phyloP scores from a whole-genome alignment of 2,113 vertebrate genomes.

The Egretta garzetta region DNA sequence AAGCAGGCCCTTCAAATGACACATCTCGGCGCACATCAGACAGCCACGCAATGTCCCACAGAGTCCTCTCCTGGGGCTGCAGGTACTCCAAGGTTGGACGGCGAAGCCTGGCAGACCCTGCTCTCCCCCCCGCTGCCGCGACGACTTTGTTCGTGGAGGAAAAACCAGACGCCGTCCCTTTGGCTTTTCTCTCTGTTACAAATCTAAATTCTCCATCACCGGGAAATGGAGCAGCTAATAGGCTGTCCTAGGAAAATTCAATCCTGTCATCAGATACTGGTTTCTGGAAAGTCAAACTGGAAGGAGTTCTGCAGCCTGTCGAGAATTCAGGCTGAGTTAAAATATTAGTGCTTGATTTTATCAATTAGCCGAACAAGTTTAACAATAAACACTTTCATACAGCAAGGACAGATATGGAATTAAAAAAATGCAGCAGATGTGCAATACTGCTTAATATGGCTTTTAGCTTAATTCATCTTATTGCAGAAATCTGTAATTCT shows the following conservation, averaged over 20 bases:
- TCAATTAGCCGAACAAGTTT: not conserved
- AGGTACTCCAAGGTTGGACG: not conserved
- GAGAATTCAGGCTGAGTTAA: not conserved
- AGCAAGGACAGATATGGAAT: not conserved
- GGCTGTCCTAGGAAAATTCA: not conserved
- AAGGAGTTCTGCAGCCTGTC: not conserved
- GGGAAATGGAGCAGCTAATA: not conserved
- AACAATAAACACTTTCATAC: not conserved
- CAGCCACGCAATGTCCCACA: not conserved
- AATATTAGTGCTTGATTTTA: not conserved
- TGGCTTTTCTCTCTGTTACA: not conserved
- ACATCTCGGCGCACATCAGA: not conserved
- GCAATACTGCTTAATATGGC: slow-evolving; percentile 30
- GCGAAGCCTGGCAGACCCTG: not conserved
- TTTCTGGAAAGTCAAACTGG: not conserved
- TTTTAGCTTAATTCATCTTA: slow-evolving; percentile 47
- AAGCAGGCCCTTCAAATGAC: not conserved
- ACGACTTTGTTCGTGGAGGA: not conserved
- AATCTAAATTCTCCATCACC: not conserved
- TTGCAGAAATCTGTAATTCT: slow-evolving; percentile 37
- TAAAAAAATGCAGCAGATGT: slow-evolving; percentile 27
- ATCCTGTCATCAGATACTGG: not conserved
- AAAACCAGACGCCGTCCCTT: not conserved
- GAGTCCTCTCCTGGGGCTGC: not conserved
- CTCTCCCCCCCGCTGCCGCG: not conserved